A percentile compares a stretch with the other conserved stretches of the same genome.
Conservation (phyloP, 35 echinoderm and acorn worm genomes). For the Hemicentrotus pulcherrimus region DNA sequence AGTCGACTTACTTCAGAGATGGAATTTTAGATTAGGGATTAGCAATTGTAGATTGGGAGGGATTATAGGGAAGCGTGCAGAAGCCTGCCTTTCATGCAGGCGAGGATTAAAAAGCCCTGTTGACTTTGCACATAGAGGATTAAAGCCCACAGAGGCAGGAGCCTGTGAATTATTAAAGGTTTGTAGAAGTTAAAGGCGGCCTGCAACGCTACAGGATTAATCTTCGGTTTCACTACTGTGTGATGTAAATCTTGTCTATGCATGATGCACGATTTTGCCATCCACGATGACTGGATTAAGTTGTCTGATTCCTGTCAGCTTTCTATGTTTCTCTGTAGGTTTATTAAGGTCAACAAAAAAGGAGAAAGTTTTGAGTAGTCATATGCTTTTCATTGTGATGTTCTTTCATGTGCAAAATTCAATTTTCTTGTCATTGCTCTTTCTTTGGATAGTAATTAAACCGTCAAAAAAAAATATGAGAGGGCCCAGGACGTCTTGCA, state of each 20-base stretch:
- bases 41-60: slow-evolving; percentile 48
- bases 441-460: no score
- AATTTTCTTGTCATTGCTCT: not conserved
- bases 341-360: not conserved
- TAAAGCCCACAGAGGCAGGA: not conserved
- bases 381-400: no score
- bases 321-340: not conserved
- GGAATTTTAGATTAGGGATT: slow-evolving; percentile 55
- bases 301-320: not conserved
- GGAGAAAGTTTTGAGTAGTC: not conserved
- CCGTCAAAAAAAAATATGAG: no score
- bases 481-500: no score
- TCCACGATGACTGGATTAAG: not conserved
- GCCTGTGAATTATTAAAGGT: slow-evolving; percentile 26
- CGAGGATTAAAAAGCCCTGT: slow-evolving; percentile 32
- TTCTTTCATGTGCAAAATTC: not conserved
- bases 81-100: slow-evolving; percentile 32
- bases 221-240: not conserved
- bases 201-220: not conserved
- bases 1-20: slow-evolving; percentile 49
- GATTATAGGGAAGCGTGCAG: slow-evolving; percentile 25
- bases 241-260: not conserved
- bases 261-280: not conserved
- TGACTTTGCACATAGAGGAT: slow-evolving; percentile 43
- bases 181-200: not conserved